These are phyloP conservation scores for Therioaphis trifolii DNA, from an alignment of 2,888 invertebrate species.

Conservation along the genomic window DNA sequence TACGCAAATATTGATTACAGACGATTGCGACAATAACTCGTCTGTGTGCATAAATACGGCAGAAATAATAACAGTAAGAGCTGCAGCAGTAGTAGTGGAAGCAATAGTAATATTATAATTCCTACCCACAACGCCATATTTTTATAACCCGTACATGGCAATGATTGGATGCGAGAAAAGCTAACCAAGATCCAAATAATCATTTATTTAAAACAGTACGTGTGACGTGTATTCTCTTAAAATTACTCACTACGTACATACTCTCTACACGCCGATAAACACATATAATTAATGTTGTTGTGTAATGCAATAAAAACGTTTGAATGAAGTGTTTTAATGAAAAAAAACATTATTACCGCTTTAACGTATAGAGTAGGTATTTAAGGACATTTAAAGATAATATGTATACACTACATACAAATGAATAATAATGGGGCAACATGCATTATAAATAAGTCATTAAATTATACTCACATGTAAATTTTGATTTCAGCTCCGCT, in stretches of 20 bases:
- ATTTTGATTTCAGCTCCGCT: slow-evolving; percentile 60
- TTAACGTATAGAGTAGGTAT: too few relatives aligned
- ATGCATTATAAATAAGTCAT: not conserved
- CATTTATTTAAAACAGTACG: not conserved
- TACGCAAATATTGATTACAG: not conserved
- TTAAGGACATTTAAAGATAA: too few relatives aligned
- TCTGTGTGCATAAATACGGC: too few relatives aligned
- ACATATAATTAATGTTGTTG: too few relatives aligned
- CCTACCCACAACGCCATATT: not conserved
- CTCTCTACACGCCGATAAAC: too few relatives aligned
- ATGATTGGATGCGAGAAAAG: not conserved
- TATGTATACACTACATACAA: too few relatives aligned
- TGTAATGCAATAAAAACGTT: not conserved
- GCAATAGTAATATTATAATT: not conserved
- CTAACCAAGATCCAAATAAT: not conserved
- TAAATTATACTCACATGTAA: slow-evolving; percentile 47
- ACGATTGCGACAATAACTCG: not conserved
- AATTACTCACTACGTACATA: too few relatives aligned
- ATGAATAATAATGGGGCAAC: not conserved
- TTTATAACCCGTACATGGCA: not conserved
- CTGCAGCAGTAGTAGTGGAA: too few relatives aligned
- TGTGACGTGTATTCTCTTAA: not conserved
- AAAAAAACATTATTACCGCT: too few relatives aligned
- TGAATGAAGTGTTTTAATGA: too few relatives aligned
- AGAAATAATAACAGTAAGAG: too few relatives aligned